phyloP scores from a whole-genome alignment of 2,888 invertebrate species.

The Thera obeliscata region DNA sequence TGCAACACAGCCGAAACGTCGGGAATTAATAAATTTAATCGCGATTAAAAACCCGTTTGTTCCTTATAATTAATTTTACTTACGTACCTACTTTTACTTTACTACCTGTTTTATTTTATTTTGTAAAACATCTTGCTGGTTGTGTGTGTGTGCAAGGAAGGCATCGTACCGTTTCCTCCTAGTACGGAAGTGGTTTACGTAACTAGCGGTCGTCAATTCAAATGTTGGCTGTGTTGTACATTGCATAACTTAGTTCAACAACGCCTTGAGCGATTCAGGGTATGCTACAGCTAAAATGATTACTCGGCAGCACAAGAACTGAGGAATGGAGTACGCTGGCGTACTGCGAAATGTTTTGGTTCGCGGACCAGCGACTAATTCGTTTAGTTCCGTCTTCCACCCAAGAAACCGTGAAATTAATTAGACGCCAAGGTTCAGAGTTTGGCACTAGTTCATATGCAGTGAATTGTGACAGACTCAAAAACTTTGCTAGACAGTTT shows the following conservation, averaged over 20 bases:
- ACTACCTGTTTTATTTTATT: too few species aligned
- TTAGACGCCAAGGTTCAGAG: slow-evolving; percentile 30
- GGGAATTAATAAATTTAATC: too few species aligned
- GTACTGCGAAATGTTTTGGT: slow-evolving; percentile 11
- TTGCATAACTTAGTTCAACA: background rate
- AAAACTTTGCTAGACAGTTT: background rate
- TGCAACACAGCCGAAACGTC: too few species aligned
- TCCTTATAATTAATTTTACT: too few species aligned
- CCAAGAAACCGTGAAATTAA: slow-evolving; percentile 41
- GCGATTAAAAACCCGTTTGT: too few species aligned
- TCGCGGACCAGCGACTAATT: slow-evolving; percentile 18
- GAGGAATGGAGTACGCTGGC: slow-evolving; percentile 8
- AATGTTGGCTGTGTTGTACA: background rate
- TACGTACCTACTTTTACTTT: too few species aligned
- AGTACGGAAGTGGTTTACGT: too few species aligned
- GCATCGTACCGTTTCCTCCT: too few species aligned
- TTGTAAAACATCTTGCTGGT: too few species aligned
- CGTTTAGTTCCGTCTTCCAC: slow-evolving; percentile 28
- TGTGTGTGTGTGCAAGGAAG: too few species aligned
- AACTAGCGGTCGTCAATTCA: background rate
- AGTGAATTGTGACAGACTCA: background rate
- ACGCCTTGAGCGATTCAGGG: background rate
- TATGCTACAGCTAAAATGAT: slow-evolving; percentile 4
- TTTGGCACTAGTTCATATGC: slow-evolving; percentile 2
- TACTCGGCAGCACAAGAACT: slow-evolving; percentile 1